These are phyloP conservation scores for Oxyura jamaicensis DNA, from an alignment of 2,113 vertebrate species.

Conservation along the genomic window DNA sequence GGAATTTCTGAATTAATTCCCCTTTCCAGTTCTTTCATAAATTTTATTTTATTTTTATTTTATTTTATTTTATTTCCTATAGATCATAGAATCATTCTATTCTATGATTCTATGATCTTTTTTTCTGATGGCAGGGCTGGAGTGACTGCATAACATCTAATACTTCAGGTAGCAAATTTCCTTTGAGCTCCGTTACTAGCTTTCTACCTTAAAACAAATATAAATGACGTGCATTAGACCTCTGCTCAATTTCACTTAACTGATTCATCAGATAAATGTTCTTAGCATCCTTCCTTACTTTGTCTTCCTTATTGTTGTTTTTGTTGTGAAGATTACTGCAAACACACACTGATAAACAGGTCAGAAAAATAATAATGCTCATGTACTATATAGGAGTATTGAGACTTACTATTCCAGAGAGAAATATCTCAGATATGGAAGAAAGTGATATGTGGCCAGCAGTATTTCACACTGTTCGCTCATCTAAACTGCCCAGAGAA, in stretches of 20 bases:
- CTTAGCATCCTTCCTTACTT: background rate
- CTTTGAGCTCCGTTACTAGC: background rate
- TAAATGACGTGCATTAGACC: background rate
- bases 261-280: background rate
- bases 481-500: constrained; percentile 16
- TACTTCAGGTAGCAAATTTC: background rate
- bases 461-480: background rate
- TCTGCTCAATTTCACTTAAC: background rate
- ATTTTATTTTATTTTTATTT: background rate
- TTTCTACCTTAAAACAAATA: background rate
- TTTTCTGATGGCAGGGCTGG: background rate
- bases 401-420: background rate
- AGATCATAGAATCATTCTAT: background rate
- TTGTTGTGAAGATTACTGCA: background rate
- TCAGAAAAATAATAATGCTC: background rate
- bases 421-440: background rate
- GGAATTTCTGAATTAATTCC: background rate
- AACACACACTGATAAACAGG: background rate
- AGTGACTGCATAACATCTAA: background rate
- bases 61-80: too few relatives aligned
- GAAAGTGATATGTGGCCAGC: background rate
- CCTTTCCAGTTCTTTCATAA: background rate
- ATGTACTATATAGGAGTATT: background rate
- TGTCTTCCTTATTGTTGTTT: background rate
- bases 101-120: background rate